phyloP scores from a whole-genome alignment of 2,888 invertebrate species.

The Volucella inanis region DNA sequence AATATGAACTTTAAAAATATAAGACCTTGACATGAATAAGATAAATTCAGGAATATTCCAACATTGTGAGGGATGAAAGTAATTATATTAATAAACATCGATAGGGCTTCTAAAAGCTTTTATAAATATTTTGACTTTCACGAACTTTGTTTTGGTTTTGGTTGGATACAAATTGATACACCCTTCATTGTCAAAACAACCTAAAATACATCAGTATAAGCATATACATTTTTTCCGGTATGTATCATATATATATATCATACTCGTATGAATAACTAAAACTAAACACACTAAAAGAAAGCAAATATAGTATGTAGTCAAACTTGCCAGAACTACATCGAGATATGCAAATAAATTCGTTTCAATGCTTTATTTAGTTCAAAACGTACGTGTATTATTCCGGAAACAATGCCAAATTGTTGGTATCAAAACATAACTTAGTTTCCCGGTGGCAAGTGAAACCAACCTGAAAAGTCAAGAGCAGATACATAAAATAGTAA shows the following conservation, averaged over 20 bases:
- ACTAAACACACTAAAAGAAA: not conserved
- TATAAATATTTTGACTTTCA: no score
- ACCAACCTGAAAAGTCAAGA: constrained; percentile 29
- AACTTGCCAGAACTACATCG: constrained; percentile 33
- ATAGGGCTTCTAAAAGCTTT: no score
- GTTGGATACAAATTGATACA: no score
- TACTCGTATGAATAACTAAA: not conserved
- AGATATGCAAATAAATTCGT: constrained; percentile 36
- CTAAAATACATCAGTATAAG: no score
- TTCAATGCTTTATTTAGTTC: constrained; percentile 26
- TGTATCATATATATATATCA: not conserved
- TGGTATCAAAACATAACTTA: constrained; percentile 8
- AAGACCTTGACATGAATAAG: no score
- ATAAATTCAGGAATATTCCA: no score
- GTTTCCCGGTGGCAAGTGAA: not conserved
- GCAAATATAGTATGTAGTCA: constrained; percentile 34
- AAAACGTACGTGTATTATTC: no score
- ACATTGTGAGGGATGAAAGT: no score
- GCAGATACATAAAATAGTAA: constrained; percentile 4
- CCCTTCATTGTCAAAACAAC: no score
- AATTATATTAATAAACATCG: no score
- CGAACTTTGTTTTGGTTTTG: no score
- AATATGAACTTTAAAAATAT: no score
- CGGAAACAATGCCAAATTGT: constrained; percentile 29
- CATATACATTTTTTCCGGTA: not conserved